Evolutionary conservation across 2,888 invertebrate genomes (phyloP).

Genomic region (Volucella inanis): DNA sequence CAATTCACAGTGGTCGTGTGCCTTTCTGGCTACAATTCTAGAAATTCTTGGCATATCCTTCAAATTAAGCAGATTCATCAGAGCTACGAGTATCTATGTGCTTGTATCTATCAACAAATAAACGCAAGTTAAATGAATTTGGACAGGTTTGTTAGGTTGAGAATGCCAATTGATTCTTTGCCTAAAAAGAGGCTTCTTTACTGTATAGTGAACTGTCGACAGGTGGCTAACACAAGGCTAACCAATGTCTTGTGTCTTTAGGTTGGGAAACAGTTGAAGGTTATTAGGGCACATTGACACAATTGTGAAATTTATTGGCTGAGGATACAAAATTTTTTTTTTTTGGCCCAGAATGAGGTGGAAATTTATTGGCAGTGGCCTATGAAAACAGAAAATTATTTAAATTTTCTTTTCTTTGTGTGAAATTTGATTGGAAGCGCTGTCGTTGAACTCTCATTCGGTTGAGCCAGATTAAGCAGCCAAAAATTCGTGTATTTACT

Average conservation of each 20-base stretch:
- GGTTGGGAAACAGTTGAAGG: slow-evolving; percentile 49
- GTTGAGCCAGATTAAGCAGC: too few species aligned
- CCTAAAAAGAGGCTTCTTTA: slow-evolving; percentile 62
- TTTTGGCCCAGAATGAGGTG: slow-evolving; percentile 58
- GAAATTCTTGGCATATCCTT: slow-evolving; percentile 73
- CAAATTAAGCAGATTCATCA: slow-evolving; percentile 42
- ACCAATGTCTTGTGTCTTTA: slow-evolving; percentile 44
- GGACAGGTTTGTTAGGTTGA: slow-evolving; percentile 54
- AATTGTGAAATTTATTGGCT: slow-evolving; percentile 60
- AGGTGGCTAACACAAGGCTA: slow-evolving; percentile 37
- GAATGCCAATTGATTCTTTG: slow-evolving; percentile 70
- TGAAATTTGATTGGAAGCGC: slow-evolving; percentile 31
- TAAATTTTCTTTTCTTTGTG: background rate
- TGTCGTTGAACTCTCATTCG: background rate
- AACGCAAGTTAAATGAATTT: slow-evolving; percentile 59
- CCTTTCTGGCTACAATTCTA: slow-evolving; percentile 70
- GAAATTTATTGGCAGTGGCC: slow-evolving; percentile 62
- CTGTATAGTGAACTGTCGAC: slow-evolving; percentile 43
- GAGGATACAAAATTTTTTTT: slow-evolving; percentile 40
- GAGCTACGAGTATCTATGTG: slow-evolving; percentile 48
- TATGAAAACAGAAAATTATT: slow-evolving; percentile 34
- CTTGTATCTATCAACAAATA: slow-evolving; percentile 16
- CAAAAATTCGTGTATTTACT: too few species aligned
- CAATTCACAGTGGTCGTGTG: slow-evolving; percentile 41
- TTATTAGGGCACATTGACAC: slow-evolving; percentile 52